Base-by-base conservation (phyloP, 2,113 vertebrate genomes). In the Tragelaphus imberbis region DNA sequence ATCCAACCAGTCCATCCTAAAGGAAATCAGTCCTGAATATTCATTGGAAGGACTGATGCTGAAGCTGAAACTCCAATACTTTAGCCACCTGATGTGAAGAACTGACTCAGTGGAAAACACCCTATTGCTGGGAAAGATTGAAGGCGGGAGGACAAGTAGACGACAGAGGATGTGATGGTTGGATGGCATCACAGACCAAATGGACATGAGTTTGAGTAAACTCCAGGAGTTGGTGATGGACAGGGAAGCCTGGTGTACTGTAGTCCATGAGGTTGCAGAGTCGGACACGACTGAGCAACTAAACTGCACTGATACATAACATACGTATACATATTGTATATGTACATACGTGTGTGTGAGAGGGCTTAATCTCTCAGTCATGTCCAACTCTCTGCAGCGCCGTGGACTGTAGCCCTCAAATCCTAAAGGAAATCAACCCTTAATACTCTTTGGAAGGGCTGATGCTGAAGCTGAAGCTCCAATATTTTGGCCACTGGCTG, bases 211-310 rank as follows among this genome's bases (percentile, higher is more conserved):
- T n/a, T 5, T 68, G 33, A 68, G 8, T 19, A 19, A 68, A 68
- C 63, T n/a, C 33, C 65, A 36, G 33, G 65, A 68, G 4, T 19
- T 68, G 4, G 33, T n/a, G 65, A 68, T 10, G 65, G 65, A n/a
- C 63, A n/a, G 33, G 7, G 33, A n/a, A 19, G 7, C 63, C 63
- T 68, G 1, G 16, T 0, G 2, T 68, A 4, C 63, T n/a, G 33
- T 16, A n/a, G 16, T 68, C 33, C 63, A 19, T 19, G 59, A 6
- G 63, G 16, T 19, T 3, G 0, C 63, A 68, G 7, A 68, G 63
- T 68, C 3, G 3, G 33, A 68, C 33, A 19, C 7, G 0, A 68
- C 63, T n/a, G 16, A 68, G 63, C 2, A 0, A 19, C 63, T 68
- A 16, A 65, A 63, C 61, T 63, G 61, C n/a, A n/a, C 33, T n/a